These are phyloP conservation scores for Meriones unguiculatus DNA, from an alignment of 2,113 vertebrate genomes.

Conservation along the genomic window DNA sequence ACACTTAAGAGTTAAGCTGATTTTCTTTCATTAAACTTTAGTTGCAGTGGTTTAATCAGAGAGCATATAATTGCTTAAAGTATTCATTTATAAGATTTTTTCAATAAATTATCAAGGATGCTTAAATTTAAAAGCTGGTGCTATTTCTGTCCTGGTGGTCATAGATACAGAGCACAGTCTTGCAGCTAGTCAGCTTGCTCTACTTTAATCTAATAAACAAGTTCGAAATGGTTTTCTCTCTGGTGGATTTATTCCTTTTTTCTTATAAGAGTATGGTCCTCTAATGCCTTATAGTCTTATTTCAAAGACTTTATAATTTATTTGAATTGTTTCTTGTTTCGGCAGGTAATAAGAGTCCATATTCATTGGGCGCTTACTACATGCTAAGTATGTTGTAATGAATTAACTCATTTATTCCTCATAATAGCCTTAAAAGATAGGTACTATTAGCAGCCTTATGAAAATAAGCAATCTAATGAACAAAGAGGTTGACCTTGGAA, in stretches of 20 bases:
- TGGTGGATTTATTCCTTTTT: conserved; percentile 43
- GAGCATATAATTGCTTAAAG: conserved; percentile 81
- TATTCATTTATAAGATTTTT: conserved; percentile 82
- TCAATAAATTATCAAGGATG: conserved; percentile 81
- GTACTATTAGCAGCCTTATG: neutral
- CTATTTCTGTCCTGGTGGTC: conserved; percentile 82
- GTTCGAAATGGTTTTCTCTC: conserved; percentile 68
- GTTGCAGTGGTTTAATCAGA: conserved; percentile 81
- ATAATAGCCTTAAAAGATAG: neutral
- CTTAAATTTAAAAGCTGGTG: conserved; percentile 75
- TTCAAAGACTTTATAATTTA: neutral
- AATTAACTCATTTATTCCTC: conserved; percentile 37
- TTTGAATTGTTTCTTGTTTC: conserved; percentile 53
- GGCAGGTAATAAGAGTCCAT: conserved; percentile 29
- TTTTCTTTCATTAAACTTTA: conserved; percentile 84
- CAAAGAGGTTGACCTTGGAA: neutral
- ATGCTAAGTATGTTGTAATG: neutral
- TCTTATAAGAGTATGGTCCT: conserved; percentile 7
- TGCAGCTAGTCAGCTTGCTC: conserved; percentile 77
- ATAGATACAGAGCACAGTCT: conserved; percentile 78
- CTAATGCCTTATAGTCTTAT: conserved; percentile 36
- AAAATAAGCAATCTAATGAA: conserved; percentile 29
- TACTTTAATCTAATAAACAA: conserved; percentile 81
- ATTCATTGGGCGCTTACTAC: conserved; percentile 2
- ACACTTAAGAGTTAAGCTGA: conserved; percentile 82